Conservation (phyloP, 2,888 invertebrate species). For the Euphydryas editha region DNA sequence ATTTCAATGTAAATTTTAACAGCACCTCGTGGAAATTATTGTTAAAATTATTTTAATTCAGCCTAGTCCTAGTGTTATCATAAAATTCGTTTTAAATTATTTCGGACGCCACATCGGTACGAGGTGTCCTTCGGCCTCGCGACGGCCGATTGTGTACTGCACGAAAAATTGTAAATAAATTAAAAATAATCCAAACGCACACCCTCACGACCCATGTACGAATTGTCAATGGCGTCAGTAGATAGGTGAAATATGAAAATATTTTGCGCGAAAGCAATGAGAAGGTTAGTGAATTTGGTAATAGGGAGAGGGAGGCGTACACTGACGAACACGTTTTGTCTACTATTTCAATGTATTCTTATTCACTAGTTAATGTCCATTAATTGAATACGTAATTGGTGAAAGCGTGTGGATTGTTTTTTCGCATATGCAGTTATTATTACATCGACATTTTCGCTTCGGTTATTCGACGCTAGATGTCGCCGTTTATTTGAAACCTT, state of each 20-base stretch:
- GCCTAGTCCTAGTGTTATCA: slow-evolving; percentile 78
- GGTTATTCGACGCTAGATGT: slow-evolving; percentile 55
- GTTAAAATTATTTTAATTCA: slow-evolving; percentile 77
- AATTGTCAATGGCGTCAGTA: slow-evolving; percentile 57
- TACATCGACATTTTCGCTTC: slow-evolving; percentile 42
- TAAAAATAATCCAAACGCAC: slow-evolving; percentile 55
- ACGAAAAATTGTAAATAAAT: slow-evolving; percentile 54
- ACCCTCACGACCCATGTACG: slow-evolving; percentile 57
- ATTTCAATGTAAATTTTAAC: slow-evolving; percentile 80
- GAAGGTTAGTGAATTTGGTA: slow-evolving; percentile 81
- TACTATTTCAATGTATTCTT: slow-evolving; percentile 66
- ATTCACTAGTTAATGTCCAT: slow-evolving; percentile 68
- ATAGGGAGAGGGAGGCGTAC: slow-evolving; percentile 59
- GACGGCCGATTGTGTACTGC: slow-evolving; percentile 40
- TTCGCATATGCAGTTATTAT: slow-evolving; percentile 36
- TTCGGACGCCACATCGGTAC: slow-evolving; percentile 58
- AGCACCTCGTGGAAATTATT: slow-evolving; percentile 75
- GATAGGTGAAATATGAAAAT: slow-evolving; percentile 62
- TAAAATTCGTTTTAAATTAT: slow-evolving; percentile 72
- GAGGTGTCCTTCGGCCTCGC: slow-evolving; percentile 40
- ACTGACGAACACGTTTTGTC: slow-evolving; percentile 56
- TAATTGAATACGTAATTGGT: slow-evolving; percentile 67
- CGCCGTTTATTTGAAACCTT: slow-evolving; percentile 53
- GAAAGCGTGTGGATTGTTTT: slow-evolving; percentile 51
- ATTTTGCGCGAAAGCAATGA: slow-evolving; percentile 70